Evolutionary conservation across 2,888 invertebrate species (phyloP), one percentile per base, ranked within the genome.

Genomic region (Epistrophella euchroma): DNA sequence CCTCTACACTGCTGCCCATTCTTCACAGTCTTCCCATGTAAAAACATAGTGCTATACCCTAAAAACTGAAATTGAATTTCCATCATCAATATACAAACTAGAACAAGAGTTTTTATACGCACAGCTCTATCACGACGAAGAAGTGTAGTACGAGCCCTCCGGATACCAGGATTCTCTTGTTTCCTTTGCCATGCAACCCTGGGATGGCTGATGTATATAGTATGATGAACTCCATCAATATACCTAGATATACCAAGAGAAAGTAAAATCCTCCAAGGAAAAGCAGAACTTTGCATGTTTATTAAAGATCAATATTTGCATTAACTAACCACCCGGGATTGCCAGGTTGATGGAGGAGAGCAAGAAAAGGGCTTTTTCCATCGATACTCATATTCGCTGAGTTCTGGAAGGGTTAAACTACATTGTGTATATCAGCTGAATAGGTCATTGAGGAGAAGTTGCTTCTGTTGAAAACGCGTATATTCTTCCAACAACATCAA

Each of bases 261-360:
- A 84, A 84, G 81, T 72, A 56, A 28, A 82, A 78, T 82, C 60
- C 86, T 82, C 82, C 77, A 78, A 86, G 86, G 86, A 86, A 74
- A 64, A 77, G 82, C 52, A 68, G 73, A 86, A 81, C 82, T 86
- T 86, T 86, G 86, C 82, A 86, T 86, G 86, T 86, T 86, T 86
- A 86, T 86, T 86, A 86, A 86, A 86, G 86, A 86, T 86, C 81
- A 86, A 86, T 86, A 86, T 86, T 86, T 86, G 86, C 86, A 86
- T 86, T 86, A 86, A 86, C 86, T 78, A 86, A 86, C 86, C 86
- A 66, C 77, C 77, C 81, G 76, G 68, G 68, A 47, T 22, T 37
- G 35, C 32, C 35, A 35, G 40, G 47, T 43, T 66, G 47, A 52
- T 13, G 15, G 13, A 17, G 45, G 11, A 52, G 35, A 37, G 10